These are phyloP conservation scores for Dynastes grantii DNA, from an alignment of 2,888 invertebrate species.

Conservation along the genomic window DNA sequence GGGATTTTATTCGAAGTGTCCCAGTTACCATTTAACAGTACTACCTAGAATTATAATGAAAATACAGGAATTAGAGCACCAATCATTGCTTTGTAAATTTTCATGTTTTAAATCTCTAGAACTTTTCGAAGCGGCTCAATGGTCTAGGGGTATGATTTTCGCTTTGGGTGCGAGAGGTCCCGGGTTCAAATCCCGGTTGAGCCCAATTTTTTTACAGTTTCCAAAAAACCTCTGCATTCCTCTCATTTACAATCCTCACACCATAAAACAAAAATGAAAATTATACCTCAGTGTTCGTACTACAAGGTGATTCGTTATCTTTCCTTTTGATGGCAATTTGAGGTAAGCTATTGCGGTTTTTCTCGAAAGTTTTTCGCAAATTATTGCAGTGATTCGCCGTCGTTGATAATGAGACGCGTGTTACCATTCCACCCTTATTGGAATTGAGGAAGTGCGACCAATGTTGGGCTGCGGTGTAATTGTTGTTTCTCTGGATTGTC, in stretches of 20 bases:
- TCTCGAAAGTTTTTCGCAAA: conserved; percentile 37
- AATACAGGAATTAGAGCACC: too few relatives aligned
- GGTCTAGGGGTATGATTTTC: conserved; percentile 73
- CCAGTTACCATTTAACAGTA: conserved; percentile 69
- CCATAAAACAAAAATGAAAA: conserved; percentile 21
- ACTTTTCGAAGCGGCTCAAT: conserved; percentile 65
- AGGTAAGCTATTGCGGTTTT: conserved; percentile 59
- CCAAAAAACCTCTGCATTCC: conserved; percentile 6
- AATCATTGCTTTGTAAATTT: not conserved
- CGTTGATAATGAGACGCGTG: conserved; percentile 28
- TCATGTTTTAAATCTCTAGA: not conserved
- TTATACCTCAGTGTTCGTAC: conserved; percentile 61
- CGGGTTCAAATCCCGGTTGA: conserved; percentile 72
- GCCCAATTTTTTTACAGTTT: conserved; percentile 61
- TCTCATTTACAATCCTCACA: conserved; percentile 32
- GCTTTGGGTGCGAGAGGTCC: conserved; percentile 72
- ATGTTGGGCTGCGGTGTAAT: conserved; percentile 26
- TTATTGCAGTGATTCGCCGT: conserved; percentile 30
- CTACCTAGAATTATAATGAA: conserved; percentile 62
- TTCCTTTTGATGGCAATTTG: conserved; percentile 67
- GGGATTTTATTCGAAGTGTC: conserved; percentile 68
- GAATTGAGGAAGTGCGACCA: conserved; percentile 29
- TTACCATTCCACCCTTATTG: conserved; percentile 15
- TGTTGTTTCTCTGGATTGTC: conserved; percentile 34
- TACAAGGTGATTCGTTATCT: conserved; percentile 61